Evolutionary conservation across 2,888 invertebrate species (phyloP).

Genomic region (Rotaria macrura): DNA sequence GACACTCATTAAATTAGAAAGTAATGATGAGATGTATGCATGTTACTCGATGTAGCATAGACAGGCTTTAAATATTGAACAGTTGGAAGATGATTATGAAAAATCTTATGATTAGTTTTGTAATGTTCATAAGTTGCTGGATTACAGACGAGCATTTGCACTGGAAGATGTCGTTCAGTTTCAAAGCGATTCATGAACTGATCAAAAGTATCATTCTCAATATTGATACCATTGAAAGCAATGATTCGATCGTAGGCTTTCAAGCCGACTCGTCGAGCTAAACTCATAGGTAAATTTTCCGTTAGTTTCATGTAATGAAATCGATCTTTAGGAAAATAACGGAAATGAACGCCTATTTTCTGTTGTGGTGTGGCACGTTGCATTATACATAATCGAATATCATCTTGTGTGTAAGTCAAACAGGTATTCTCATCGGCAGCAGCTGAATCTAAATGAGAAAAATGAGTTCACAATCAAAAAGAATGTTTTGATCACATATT

Average conservation of each 20-base stretch:
- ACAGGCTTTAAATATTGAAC: background rate
- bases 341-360: background rate
- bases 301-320: background rate
- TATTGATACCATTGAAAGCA: background rate
- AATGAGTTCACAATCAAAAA: too few relatives aligned
- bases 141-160: background rate
- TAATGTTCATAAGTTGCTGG: background rate
- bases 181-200: background rate
- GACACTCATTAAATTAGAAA: too few relatives aligned
- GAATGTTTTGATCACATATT: too few relatives aligned
- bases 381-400: background rate
- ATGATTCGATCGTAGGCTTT: background rate
- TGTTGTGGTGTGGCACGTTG: background rate
- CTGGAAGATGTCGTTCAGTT: background rate
- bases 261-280: background rate
- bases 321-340: background rate
- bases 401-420: background rate
- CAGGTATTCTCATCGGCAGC: too few relatives aligned
- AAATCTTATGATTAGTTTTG: background rate
- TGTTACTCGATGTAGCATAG: background rate
- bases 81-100: background rate
- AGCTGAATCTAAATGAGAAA: too few relatives aligned
- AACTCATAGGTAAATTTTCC: background rate
- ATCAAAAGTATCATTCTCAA: background rate
- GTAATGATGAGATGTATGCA: too few relatives aligned